phyloP scores from a whole-genome alignment of 1,140 invertebrate species.

The Zaprionus ghesquierei region DNA sequence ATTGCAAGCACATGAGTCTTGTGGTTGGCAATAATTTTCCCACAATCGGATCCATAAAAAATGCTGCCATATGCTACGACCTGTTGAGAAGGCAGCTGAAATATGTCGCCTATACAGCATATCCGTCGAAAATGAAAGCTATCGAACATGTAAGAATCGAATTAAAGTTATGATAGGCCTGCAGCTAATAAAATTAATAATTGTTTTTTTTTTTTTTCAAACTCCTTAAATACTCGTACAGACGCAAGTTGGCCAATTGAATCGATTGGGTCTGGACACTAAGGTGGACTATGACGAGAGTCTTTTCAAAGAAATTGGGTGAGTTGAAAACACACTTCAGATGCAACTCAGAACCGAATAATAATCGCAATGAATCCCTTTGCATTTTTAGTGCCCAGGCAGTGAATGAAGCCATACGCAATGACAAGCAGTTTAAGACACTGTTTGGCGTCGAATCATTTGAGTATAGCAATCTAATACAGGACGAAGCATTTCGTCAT shows the following conservation, averaged over 20 bases:
- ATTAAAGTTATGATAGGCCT: background rate
- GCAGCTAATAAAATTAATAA: background rate
- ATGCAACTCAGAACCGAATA: background rate
- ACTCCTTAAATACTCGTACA: too few relatives aligned
- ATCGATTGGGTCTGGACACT: conserved; percentile 28
- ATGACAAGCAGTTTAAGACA: conserved; percentile 7
- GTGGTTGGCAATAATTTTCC: conserved; percentile 24
- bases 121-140: conserved; percentile 3
- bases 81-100: conserved; percentile 19
- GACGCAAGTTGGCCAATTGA: conserved; percentile 40
- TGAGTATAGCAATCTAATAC: conserved; percentile 17
- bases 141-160: conserved; percentile 15
- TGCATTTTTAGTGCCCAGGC: background rate
- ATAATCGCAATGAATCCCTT: background rate
- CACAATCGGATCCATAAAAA: conserved; percentile 7
- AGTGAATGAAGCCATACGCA: background rate
- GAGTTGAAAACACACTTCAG: background rate
- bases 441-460: conserved; percentile 10
- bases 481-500: conserved; percentile 7
- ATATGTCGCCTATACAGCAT: conserved; percentile 41
- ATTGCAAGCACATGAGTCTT: conserved; percentile 42
- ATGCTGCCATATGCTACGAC: conserved; percentile 39
- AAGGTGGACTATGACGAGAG: background rate
- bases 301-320: conserved; percentile 22
- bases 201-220: too few relatives aligned